Base-by-base conservation (phyloP, 2,113 vertebrate species). In the Siniperca knerii region DNA sequence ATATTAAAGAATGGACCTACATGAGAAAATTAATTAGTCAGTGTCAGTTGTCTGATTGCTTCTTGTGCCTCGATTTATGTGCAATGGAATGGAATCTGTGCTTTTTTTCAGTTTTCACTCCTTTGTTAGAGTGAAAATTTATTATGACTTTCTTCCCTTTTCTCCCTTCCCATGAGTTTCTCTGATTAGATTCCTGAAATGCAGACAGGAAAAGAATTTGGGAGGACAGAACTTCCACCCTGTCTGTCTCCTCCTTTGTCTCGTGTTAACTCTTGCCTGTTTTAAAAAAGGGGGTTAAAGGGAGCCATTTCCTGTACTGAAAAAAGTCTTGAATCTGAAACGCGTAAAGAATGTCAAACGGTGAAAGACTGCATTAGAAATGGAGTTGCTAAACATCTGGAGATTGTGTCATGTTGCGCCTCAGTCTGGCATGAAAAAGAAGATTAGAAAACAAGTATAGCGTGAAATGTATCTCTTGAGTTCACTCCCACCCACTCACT, bases 171-270 rank as follows among this genome's bases (percentile, higher is more conserved):
- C 57, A 68, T 46, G 58, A 85, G 29, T 29, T 73, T 84, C 65
- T 80, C 79, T 81, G 88, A 91, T 89, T 89, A 83, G 82, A 88
- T 85, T 86, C 75, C 77, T 92, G 82, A 88, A 87, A 88, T 82
- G 81, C 89, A 87, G 76, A 89, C 87, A 83, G 87, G 89, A 89
- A 88, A 88, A 90, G 67, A 86, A 86, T 87, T 85, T 85, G 72
- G 77, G 71, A 86, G 75, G 75, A 77, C 66, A 78, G 25, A 81
- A 35, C 79, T 79, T 87, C 74, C 66, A 67, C 48, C 42, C 80
- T 33, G 54, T 80, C 77, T 75, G 62, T 54, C 61, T 86, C 73
- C 79, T 78, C 65, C 77, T 75, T 55, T 20, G 57, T 79, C 68
- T 73, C 42, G 4, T 81, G 73, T 87, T 80, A 87, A 80, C 35